Evolutionary conservation across 2,797 vertebrate species (phyloP), one percentile per base, ranked within the genome.

Genomic region (Paramormyrops hopkinsi): DNA sequence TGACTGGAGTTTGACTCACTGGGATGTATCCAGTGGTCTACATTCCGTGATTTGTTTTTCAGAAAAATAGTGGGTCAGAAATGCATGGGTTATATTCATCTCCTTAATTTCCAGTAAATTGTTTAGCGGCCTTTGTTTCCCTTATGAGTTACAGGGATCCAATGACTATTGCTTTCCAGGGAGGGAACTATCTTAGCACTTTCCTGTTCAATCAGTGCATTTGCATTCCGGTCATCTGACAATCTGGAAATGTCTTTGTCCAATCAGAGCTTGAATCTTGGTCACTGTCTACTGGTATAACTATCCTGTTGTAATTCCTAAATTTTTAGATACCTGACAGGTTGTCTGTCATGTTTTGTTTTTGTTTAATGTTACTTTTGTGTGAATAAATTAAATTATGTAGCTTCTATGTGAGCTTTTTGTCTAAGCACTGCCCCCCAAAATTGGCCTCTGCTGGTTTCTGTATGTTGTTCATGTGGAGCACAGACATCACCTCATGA

Each of bases 191-290:
- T 79, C 69, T 11, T 51, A 25, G 50, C 46, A 53, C 86, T 62
- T 53, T 54, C 3, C 51, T 56, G 53, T 87, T 53, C 53, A 86
- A 33, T 86, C 84, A 54, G 11, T 33, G 48, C 50, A 14, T 22
- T 33, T 50, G 83, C 83, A 85, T 85, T 85, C 83, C n/a, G 4
- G 41, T 85, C 46, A 44, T 44, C 17, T 79, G 73, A 85, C 83
- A 87, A 87, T 87, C 53, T 56, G 37, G 17, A 87, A 56, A 22
- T 65, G 54, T 50, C 46, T 17, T 29, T 46, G 87, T 88, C 59
- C 62, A 88, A 8, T 73, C 87, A 88, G 22, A 73, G 22, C 85
- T 87, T 54, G 73, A 44, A 44, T 79, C 73, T 79, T 76, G 73
- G 73, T 37, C 53, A 29, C 85, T 33, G 29, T 87, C 51, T 37